A percentile compares a stretch with the other conserved stretches of the same genome.
Evolutionary conservation across 2,113 vertebrate genomes (phyloP).

Genomic region (Benitochromis conjunctus): DNA sequence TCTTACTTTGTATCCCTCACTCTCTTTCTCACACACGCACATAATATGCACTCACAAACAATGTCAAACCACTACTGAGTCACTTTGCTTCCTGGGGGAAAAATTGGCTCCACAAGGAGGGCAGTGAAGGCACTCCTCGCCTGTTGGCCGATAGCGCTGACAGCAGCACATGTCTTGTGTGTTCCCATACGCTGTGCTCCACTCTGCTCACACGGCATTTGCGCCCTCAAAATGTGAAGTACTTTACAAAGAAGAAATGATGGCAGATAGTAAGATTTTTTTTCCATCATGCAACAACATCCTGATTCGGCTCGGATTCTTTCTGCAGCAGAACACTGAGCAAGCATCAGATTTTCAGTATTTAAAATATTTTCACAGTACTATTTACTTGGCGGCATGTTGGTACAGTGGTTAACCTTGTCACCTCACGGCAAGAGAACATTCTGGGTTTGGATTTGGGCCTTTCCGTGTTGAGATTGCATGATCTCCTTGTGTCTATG

Average conservation of each 20-base stretch:
- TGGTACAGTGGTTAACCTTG: not conserved
- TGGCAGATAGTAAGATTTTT: not conserved
- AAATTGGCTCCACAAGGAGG: conserved; percentile 54
- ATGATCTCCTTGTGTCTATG: not conserved
- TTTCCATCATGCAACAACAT: not conserved
- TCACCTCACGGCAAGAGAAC: not conserved
- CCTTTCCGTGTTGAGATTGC: not conserved
- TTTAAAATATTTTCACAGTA: not conserved
- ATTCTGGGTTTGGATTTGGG: not conserved
- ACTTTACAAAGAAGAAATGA: not conserved
- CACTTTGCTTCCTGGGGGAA: conserved; percentile 69
- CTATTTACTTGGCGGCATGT: not conserved
- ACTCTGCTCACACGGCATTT: not conserved
- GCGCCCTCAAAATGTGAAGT: not conserved
- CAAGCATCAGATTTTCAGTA: not conserved
- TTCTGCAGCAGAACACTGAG: not conserved
- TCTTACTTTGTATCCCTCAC: not conserved
- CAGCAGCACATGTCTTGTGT: conserved; percentile 38
- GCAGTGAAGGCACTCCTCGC: conserved; percentile 48
- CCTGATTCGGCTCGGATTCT: not conserved
- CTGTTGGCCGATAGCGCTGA: conserved; percentile 53
- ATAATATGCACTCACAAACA: conserved; percentile 46
- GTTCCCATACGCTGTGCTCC: conserved; percentile 21
- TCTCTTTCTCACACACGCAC: not conserved
- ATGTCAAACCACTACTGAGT: conserved; percentile 71